These are phyloP conservation scores for Chirona hameri DNA, from an alignment of 2,888 invertebrate species.

Conservation along the genomic window DNA sequence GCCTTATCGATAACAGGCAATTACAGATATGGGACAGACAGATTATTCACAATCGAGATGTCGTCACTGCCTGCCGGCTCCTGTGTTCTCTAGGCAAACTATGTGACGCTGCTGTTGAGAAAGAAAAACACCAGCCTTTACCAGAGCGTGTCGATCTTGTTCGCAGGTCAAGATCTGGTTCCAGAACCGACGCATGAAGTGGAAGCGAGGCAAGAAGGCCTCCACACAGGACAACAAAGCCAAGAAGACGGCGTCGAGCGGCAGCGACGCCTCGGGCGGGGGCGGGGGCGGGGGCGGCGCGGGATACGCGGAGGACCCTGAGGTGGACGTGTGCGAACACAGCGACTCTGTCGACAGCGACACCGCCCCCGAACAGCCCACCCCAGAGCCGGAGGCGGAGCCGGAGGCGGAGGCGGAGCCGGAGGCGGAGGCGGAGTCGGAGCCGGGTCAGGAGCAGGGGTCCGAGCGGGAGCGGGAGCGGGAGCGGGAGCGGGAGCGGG, in stretches of 20 bases:
- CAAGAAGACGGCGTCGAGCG: conserved; percentile 34
- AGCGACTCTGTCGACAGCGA: conserved; percentile 57
- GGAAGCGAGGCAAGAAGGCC: conserved; percentile 96
- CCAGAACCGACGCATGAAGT: conserved; percentile 97
- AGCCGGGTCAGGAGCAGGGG: neutral
- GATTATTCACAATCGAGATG: no score
- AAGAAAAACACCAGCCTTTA: no score
- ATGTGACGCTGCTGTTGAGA: no score
- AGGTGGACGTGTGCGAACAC: conserved; percentile 61
- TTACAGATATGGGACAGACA: conserved; percentile 34
- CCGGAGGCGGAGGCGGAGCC: neutral
- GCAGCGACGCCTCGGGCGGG: neutral
- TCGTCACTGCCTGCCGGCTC: no score
- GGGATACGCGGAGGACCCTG: conserved; percentile 40
- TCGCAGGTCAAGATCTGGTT: conserved; percentile 96
- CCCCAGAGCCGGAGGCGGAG: neutral
- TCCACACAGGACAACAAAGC: conserved; percentile 50
- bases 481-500: neutral
- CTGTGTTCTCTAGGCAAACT: no score
- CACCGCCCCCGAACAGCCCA: conserved; percentile 50
- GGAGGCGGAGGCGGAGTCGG: neutral
- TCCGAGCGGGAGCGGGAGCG: neutral
- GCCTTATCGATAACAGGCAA: conserved; percentile 31
- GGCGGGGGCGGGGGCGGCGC: no score
- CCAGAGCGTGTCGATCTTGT: no score